These are phyloP conservation scores for Eustalomyia histrio DNA, from an alignment of 2,888 invertebrate genomes.

Conservation along the genomic window DNA sequence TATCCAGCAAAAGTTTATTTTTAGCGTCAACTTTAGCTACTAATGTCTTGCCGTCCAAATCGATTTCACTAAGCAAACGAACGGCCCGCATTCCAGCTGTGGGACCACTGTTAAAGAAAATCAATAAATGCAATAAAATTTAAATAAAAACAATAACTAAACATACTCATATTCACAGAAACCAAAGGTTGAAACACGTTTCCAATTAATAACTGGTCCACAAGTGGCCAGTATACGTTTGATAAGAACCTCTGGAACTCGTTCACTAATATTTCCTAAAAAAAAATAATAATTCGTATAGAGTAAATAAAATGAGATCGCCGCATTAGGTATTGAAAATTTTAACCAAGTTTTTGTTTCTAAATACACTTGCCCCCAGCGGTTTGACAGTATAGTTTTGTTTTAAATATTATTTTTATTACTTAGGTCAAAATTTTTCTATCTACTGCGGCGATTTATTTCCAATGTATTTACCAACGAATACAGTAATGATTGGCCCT, in stretches of 20 bases:
- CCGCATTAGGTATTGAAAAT: no score
- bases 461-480: conserved; percentile 86
- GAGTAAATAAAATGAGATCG: neutral
- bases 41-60: conserved; percentile 94
- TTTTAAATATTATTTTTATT: no score
- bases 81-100: conserved; percentile 97
- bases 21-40: conserved; percentile 98
- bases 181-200: conserved; percentile 97
- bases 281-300: conserved; percentile 31
- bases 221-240: conserved; percentile 94
- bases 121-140: neutral
- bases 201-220: conserved; percentile 97
- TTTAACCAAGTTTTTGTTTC: no score
- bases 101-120: conserved; percentile 82
- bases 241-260: conserved; percentile 97
- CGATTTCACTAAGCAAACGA: conserved; percentile 93
- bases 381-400: no score
- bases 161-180: conserved; percentile 95
- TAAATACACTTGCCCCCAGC: no score
- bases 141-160: neutral
- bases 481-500: conserved; percentile 97
- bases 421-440: no score
- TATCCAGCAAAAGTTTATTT: conserved; percentile 95
- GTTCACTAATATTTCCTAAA: conserved; percentile 92
- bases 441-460: no score